Percentiles rank a stretch among this genome's conserved stretches.
phyloP scores from a whole-genome alignment of 2,797 vertebrate species.

The Ficedula albicollis region DNA sequence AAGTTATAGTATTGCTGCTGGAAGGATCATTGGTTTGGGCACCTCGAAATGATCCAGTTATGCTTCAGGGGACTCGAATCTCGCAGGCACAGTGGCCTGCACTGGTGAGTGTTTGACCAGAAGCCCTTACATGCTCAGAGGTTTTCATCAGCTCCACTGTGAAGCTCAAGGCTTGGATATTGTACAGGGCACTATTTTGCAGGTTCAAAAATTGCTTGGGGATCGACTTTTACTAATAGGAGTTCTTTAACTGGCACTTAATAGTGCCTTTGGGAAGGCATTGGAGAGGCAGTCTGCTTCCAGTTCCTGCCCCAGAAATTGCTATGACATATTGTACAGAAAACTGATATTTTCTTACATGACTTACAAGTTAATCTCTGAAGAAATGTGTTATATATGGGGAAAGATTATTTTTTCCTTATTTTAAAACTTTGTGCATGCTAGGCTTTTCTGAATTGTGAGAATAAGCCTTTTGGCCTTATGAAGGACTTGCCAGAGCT shows the following conservation, averaged over 20 bases:
- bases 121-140: background rate
- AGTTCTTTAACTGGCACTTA: background rate
- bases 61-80: slow-evolving; percentile 74
- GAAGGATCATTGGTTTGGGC: slow-evolving; percentile 96
- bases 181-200: background rate
- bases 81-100: slow-evolving; percentile 88
- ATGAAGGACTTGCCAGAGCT: background rate
- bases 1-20: slow-evolving; percentile 90
- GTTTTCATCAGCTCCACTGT: background rate
- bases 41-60: slow-evolving; percentile 77
- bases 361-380: background rate
- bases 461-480: background rate
- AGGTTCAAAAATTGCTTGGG: background rate
- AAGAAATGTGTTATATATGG: background rate
- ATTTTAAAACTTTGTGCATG: background rate
- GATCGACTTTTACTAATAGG: background rate
- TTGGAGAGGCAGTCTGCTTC: background rate
- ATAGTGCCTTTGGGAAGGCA: background rate
- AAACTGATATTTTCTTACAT: background rate
- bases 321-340: background rate
- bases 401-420: background rate
- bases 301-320: background rate
- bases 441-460: background rate
- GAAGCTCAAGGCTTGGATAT: background rate
- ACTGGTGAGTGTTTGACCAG: slow-evolving; percentile 83